Evolutionary conservation across 2,888 invertebrate genomes (phyloP), one percentile per base, ranked within the genome.

Genomic region (Oeneis ivallda): DNA sequence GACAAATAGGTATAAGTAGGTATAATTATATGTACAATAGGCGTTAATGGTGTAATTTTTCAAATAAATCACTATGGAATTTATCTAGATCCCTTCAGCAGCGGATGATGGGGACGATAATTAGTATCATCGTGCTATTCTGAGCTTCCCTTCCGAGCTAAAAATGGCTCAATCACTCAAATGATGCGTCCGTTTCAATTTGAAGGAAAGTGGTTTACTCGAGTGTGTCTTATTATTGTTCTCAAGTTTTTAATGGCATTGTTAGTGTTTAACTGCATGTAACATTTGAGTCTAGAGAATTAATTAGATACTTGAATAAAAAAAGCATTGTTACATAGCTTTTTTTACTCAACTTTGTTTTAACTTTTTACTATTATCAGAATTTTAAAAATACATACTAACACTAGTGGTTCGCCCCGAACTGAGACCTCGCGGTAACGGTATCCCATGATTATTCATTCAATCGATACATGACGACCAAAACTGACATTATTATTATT

Each of bases 111-210:
- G 83, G 84, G 85, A 85, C 75, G 90, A 87, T 90, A 89, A 90
- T 86, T 87, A 86, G 88, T 84, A 80, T 79, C 85, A 84, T 86
- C 82, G 81, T 76, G 86, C 87, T 90, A 90, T 91, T 89, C 82
- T 75, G 82, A 76, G 83, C 76, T 71, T 65, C 68, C 85, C 84
- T 82, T 83, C 83, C 81, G 71, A 76, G 78, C 89, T 89, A 88
- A 89, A 91, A 92, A 87, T 91, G 86, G 89, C 86, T 80, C 86
- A 88, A 92, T 91, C 91, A 86, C 83, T 89, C 88, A 89, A 89
- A 87, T 77, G 74, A 75, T 72, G 78, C 73, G 69, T 69, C 65
- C 60, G 45, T 71, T 69, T 54, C 49, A 26, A 47, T 53, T 58
- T 57, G 39, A 66, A 64, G 45, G 63, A 68, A 19, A 50, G 49